Percentiles rank a stretch among this genome's conserved stretches.
These are phyloP conservation scores for Diachasma alloeum DNA, from an alignment of 1,140 invertebrate species.

Conservation along the genomic window DNA sequence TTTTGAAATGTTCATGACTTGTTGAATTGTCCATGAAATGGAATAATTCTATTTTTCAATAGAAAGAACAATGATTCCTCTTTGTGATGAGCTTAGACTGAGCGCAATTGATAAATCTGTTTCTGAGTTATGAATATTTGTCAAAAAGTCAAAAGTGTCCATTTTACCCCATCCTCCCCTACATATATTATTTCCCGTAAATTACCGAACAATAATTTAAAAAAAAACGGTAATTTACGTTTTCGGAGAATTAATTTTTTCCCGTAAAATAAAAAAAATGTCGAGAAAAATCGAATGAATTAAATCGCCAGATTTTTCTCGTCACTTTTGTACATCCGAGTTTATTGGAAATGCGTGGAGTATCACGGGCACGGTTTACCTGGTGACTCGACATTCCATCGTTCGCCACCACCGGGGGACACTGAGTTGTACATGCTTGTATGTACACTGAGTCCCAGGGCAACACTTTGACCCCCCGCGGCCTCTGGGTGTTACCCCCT, in stretches of 20 bases:
- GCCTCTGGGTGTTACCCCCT: conserved; percentile 32
- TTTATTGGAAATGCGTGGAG: conserved; percentile 7
- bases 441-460: conserved; percentile 36
- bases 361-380: conserved; percentile 15
- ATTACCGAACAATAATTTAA: too few relatives aligned
- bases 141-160: too few relatives aligned
- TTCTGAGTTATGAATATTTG: too few relatives aligned
- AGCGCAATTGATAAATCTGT: too few relatives aligned
- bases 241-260: neutral
- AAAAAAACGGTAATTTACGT: too few relatives aligned
- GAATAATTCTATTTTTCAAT: too few relatives aligned
- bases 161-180: too few relatives aligned
- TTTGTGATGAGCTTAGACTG: too few relatives aligned
- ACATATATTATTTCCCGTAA: too few relatives aligned
- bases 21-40: too few relatives aligned
- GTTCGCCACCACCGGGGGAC: conserved; percentile 3
- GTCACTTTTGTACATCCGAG: neutral
- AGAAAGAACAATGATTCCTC: too few relatives aligned
- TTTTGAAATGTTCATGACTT: too few relatives aligned
- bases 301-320: neutral
- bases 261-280: neutral
- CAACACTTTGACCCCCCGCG: conserved; percentile 30
- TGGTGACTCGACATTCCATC: conserved; percentile 13
- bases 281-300: neutral
- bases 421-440: conserved; percentile 31